Percentiles rank a stretch among this genome's conserved stretches.
Conservation (phyloP, 64 coral and sea anemone genomes). For the Pachyseris speciosa region DNA sequence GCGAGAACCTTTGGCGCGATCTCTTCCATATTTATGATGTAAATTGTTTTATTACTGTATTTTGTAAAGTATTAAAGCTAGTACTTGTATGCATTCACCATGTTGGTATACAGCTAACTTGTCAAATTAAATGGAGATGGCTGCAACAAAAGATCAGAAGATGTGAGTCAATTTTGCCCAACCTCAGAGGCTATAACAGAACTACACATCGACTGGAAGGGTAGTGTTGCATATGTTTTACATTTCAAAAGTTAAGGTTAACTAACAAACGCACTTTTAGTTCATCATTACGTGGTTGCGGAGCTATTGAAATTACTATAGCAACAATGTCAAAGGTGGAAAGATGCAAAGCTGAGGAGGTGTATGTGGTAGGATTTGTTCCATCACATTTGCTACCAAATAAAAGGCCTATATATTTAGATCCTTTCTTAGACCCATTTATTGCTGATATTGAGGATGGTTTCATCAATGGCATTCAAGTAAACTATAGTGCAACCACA, state of each 20-base stretch:
- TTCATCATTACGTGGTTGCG: constrained; percentile 10
- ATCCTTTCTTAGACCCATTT: constrained; percentile 75
- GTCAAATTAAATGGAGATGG: constrained; percentile 1
- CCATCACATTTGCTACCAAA: constrained; percentile 68
- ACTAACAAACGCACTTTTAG: constrained; percentile 32
- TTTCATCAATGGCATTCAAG: constrained; percentile 63
- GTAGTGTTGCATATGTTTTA: neutral
- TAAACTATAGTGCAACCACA: neutral
- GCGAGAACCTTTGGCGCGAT: neutral
- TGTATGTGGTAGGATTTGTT: constrained; percentile 84
- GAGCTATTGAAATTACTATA: constrained; percentile 64
- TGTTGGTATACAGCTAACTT: constrained; percentile 22
- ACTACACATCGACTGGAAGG: constrained; percentile 3
- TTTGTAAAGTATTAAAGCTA: constrained; percentile 14
- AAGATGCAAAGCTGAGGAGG: constrained; percentile 64
- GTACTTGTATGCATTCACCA: constrained; percentile 11
- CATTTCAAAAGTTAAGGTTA: constrained; percentile 15
- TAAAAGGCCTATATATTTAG: constrained; percentile 57
- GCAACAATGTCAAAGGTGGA: constrained; percentile 69
- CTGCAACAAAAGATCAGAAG: neutral
- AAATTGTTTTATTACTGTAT: neutral
- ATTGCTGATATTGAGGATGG: constrained; percentile 73
- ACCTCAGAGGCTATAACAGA: neutral
- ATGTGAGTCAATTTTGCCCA: neutral
- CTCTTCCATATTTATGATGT: constrained; percentile 5